Base-by-base conservation (phyloP, 2,888 invertebrate genomes). In the Prosapia bicincta region DNA sequence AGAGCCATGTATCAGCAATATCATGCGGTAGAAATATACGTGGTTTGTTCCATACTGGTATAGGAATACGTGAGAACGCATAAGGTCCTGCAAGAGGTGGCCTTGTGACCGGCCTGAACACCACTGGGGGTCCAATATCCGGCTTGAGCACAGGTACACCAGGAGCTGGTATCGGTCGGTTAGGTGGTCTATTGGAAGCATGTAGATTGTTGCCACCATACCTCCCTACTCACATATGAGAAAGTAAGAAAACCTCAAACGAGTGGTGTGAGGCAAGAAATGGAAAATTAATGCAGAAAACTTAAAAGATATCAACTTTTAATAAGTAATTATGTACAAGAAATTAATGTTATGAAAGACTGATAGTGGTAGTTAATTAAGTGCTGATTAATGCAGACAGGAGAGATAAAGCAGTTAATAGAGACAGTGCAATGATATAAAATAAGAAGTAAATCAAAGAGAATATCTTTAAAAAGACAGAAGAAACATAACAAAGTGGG, bases 61-160 rank as follows among this genome's bases (percentile, higher is more conserved):
- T 88, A 38, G 96, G 96, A 80, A 95, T 90, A 75, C 94, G 89
- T 82, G 95, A 95, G 88, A 96, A 96, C 75, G 96, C 96, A 84
- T 94, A 96, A 30, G 95, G 96, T 28, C 96, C 96, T 23, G 95
- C 95, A 81, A 92, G 86, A 15, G 96, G 95, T 15, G 95, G 93
- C 79, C 94, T 75, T 77, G 85, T 85, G 79, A 83, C 85, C 78
- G 85, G 81, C 83, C 85, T 84, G 81, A 82, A 85, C 81, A 86
- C 85, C 81, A 86, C 85, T 71, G 87, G 85, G 71, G 88, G 88
- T 80, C 88, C 88, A 80, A 86, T 84, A 82, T 87, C 87, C 77
- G 87, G 86, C 81, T 83, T 82, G 77, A 83, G 72, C 13, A 81
- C 81, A n/a, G 82, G 78, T 38, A 75, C 76, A 65, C 81, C 83